Base-by-base conservation (phyloP, 2,888 invertebrate genomes). In the Harmothoe impar region DNA sequence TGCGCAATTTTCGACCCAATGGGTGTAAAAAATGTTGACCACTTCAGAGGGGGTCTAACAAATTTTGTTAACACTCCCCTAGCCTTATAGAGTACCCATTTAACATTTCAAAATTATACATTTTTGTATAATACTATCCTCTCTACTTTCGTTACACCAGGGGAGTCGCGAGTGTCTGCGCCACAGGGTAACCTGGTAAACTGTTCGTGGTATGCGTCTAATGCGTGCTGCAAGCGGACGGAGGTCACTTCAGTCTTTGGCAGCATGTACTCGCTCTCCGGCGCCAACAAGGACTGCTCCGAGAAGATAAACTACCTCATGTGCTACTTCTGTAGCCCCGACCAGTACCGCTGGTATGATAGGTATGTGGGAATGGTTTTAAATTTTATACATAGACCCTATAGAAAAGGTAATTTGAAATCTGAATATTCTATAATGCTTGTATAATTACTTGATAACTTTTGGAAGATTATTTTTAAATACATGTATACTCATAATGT, bases 261-360 rank as follows among this genome's bases (percentile, higher is more conserved):
- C 17, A 94, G 93, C 72, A 95, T 96, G 95, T 94, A 94, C 62
- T 94, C 95, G 0, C 92, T 96, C 54, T 94, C 94, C 89, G 93
- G 92, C 23, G 95, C 95, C n/a, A 92, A 94, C 20, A 92, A 92
- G 78, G 93, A 94, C 31, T 96, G 96, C 93, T 92, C 93, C 43
- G 95, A 96, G 91, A 93, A 93, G 90, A 93, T 96, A 91, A 96
- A 96, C 92, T 96, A 96, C 91, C 93, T 96, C 91, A 96, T 96
- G 96, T 96, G 96, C 91, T 96, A 94, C 92, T 96, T 96, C 93
- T 96, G 96, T 92, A 95, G 95, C 90, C 96, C 96, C 0, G 94
- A 95, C 51, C 96, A 96, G 92, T 93, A 94, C 78, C 91, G 92
- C 43, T 96, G 96, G 95, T 95, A 95, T 91, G 93, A 94, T 90